A percentile compares a stretch with the other conserved stretches of the same genome.
phyloP scores from a whole-genome alignment of 2,113 vertebrate species.

The Edolisoma coerulescens region DNA sequence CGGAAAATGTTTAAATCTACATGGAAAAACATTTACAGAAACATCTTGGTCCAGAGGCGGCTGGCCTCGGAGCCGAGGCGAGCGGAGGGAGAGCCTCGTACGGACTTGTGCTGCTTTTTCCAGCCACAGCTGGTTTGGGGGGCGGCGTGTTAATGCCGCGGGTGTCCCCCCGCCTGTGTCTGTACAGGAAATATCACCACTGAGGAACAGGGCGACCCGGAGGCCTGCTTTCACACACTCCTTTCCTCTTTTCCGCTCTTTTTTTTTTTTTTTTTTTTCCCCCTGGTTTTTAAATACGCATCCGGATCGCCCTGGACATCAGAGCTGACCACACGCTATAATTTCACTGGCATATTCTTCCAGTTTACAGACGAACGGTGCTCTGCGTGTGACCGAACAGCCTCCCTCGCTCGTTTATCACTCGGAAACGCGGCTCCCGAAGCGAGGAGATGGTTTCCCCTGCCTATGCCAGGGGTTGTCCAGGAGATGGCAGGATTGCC shows the following conservation, averaged over 20 bases:
- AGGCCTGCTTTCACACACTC: slow-evolving; percentile 18
- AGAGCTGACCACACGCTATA: neutral
- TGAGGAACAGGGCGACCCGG: neutral
- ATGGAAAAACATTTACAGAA: neutral
- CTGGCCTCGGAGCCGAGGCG: neutral
- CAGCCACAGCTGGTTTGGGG: neutral
- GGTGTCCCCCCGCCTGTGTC: neutral
- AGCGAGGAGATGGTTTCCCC: neutral
- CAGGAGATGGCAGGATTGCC: slow-evolving; percentile 78
- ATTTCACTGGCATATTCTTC: neutral
- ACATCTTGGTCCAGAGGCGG: neutral
- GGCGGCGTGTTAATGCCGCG: neutral
- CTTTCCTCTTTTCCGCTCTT: neutral
- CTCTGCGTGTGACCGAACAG: neutral
- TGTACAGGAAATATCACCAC: slow-evolving; percentile 46
- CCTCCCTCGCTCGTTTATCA: neutral
- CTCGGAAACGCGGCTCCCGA: neutral
- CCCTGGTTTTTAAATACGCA: neutral
- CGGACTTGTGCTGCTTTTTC: neutral
- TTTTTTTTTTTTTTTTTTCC: neutral
- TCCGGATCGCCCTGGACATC: neutral
- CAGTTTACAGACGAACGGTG: neutral
- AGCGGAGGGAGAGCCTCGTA: neutral
- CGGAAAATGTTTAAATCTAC: neutral
- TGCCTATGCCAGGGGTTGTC: slow-evolving; percentile 47